Evolutionary conservation across 2,888 invertebrate genomes (phyloP), one percentile per base, ranked within the genome.

Genomic region (Drosophila vallismaia): DNA sequence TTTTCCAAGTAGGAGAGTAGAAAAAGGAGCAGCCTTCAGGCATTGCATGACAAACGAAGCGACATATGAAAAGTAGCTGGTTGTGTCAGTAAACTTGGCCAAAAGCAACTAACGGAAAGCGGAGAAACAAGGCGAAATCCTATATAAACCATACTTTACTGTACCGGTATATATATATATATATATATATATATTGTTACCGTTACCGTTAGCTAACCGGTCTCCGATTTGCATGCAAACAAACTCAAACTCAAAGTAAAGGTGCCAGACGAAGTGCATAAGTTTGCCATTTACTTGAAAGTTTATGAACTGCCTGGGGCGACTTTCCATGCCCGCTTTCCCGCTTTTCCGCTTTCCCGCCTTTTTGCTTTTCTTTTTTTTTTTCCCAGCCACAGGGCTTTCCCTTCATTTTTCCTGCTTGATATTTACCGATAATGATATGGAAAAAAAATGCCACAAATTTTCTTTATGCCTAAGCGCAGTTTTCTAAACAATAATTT

Each of bases 221-320:
- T 52, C 42, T 19, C 50, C 50, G 53, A 70, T 70, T 70, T 70
- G 69, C 71, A 70, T 70, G 69, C 71, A 70, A 70, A 70, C 59
- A 53, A 69, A 70, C 71, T 59, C 59, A 53, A 69, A 70, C 71
- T 59, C 52, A 9, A 33, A 29, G 19, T 46, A 64, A 64, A 64
- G 80, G 67, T 62, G 66, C 53, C 62, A 36, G 63, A 38, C 52
- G 28, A 78, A 76, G 76, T 84, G 81, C 84, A 79, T 79, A 84
- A 79, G 84, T 84, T 79, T 80, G 77, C 77, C 74, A 78, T 79
- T 78, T 81, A 78, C 82, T 81, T 76, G 69, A 70, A 70, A 78
- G 76, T 78, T 84, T 79, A 79, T 84, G 78, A 84, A 79, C 84
- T 77, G 84, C 80, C 66, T 74, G 49, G 14, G 31, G 53, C 38